These are phyloP conservation scores for Notothenia coriiceps DNA, from an alignment of 2,113 vertebrate genomes.

Conservation along the genomic window DNA sequence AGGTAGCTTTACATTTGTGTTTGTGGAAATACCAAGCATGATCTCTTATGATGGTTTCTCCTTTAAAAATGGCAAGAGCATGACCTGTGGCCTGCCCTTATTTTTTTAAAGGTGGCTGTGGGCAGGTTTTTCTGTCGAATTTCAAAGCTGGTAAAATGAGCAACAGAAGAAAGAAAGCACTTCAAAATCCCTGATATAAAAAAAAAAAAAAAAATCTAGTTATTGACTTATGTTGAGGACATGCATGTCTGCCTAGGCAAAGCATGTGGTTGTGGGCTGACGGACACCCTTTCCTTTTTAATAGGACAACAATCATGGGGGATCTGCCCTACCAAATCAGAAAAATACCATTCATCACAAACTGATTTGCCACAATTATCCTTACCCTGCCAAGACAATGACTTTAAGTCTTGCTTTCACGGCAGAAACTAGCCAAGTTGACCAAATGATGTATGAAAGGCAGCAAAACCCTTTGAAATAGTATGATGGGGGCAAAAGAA, in stretches of 20 bases:
- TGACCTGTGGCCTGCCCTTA: slow-evolving; percentile 76
- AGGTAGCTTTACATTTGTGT: slow-evolving; percentile 84
- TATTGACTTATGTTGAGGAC: slow-evolving; percentile 80
- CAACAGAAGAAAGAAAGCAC: slow-evolving; percentile 81
- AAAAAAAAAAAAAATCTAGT: slow-evolving; percentile 72
- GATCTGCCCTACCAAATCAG: slow-evolving; percentile 78
- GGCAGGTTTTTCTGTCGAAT: slow-evolving; percentile 75
- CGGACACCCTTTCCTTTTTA: slow-evolving; percentile 79
- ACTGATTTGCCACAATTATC: slow-evolving; percentile 76
- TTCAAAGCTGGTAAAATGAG: slow-evolving; percentile 78
- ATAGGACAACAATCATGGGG: slow-evolving; percentile 78
- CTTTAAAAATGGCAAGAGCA: slow-evolving; percentile 74
- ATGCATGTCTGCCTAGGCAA: slow-evolving; percentile 79
- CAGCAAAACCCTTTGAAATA: slow-evolving; percentile 86
- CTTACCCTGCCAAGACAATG: slow-evolving; percentile 77
- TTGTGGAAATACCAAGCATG: slow-evolving; percentile 81
- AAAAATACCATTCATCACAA: slow-evolving; percentile 76
- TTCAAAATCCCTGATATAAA: slow-evolving; percentile 83
- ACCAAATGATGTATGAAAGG: slow-evolving; percentile 86
- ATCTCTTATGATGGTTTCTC: slow-evolving; percentile 74
- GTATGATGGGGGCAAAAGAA: slow-evolving; percentile 80
- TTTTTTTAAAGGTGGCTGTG: slow-evolving; percentile 74
- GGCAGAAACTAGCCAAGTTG: slow-evolving; percentile 83
- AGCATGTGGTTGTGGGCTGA: slow-evolving; percentile 76
- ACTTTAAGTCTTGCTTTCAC: slow-evolving; percentile 72